Conservation (phyloP, 2,113 vertebrate genomes). For the Oncorhynchus keta region DNA sequence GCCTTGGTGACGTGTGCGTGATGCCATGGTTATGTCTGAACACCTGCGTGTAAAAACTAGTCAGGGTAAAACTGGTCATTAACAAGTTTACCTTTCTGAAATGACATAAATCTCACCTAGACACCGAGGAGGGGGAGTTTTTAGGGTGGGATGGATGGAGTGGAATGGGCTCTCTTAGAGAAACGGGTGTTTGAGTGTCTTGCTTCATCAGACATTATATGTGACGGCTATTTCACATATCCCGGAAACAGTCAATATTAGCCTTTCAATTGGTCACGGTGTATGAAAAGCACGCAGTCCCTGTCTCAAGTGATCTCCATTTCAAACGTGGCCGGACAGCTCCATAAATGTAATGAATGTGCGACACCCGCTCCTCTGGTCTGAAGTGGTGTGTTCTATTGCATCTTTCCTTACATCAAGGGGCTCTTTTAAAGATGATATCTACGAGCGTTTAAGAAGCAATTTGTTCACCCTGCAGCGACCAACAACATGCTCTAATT, state of each 20-base stretch:
- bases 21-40: background rate
- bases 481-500: constrained; percentile 73
- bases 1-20: background rate
- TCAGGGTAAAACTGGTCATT: background rate
- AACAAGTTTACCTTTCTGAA: background rate
- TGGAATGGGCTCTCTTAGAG: background rate
- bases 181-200: background rate
- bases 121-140: background rate
- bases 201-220: background rate
- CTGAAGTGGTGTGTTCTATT: constrained; percentile 74
- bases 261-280: constrained; percentile 82
- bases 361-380: constrained; percentile 79
- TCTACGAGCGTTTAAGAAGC: constrained; percentile 74
- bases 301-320: constrained; percentile 72
- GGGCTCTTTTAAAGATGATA: constrained; percentile 90
- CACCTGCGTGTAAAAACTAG: constrained; percentile 11
- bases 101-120: too few species aligned
- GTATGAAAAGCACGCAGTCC: constrained; percentile 78
- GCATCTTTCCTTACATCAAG: constrained; percentile 76
- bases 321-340: constrained; percentile 82
- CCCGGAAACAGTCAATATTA: constrained; percentile 80
- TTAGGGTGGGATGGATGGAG: background rate
- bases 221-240: constrained; percentile 33
- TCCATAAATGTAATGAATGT: constrained; percentile 85
- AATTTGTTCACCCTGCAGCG: constrained; percentile 77